phyloP scores from a whole-genome alignment of 2,888 invertebrate genomes.

The Lepidochrysops patricia region DNA sequence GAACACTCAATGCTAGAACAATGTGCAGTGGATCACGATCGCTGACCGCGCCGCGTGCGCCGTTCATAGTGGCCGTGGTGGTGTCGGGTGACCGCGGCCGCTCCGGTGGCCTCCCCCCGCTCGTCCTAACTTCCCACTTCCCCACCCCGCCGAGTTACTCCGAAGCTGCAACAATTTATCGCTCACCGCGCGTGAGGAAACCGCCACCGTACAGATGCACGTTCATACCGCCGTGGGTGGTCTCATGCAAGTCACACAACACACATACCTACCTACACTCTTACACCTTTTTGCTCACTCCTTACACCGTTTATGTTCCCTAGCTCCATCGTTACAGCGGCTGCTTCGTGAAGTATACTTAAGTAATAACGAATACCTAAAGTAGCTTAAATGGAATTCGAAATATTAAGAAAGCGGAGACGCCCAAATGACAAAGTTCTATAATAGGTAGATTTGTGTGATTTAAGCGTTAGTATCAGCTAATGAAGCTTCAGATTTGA shows the following conservation, averaged over 20 bases:
- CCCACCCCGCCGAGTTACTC: neutral
- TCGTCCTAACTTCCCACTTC: neutral
- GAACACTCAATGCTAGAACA: neutral
- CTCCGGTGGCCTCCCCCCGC: neutral
- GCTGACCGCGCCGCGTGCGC: neutral
- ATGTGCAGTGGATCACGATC: neutral
- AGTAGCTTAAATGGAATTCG: too few species aligned
- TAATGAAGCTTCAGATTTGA: too few species aligned
- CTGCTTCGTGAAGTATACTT: too few species aligned
- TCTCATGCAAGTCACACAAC: neutral
- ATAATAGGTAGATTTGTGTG: too few species aligned
- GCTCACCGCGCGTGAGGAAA: neutral
- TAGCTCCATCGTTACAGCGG: neutral
- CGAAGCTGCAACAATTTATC: constrained; percentile 3
- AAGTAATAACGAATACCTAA: too few species aligned
- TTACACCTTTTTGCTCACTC: neutral
- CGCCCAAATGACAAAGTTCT: too few species aligned
- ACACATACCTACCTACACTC: neutral
- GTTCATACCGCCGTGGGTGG: constrained; percentile 5
- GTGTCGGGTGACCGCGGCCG: neutral
- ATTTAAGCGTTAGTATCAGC: too few species aligned
- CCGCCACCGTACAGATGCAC: neutral
- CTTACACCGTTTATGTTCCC: neutral
- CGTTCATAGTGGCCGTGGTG: neutral
- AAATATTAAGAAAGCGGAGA: too few species aligned